phyloP scores from a whole-genome alignment of 2,113 vertebrate genomes.

The Silurus meridionalis region DNA sequence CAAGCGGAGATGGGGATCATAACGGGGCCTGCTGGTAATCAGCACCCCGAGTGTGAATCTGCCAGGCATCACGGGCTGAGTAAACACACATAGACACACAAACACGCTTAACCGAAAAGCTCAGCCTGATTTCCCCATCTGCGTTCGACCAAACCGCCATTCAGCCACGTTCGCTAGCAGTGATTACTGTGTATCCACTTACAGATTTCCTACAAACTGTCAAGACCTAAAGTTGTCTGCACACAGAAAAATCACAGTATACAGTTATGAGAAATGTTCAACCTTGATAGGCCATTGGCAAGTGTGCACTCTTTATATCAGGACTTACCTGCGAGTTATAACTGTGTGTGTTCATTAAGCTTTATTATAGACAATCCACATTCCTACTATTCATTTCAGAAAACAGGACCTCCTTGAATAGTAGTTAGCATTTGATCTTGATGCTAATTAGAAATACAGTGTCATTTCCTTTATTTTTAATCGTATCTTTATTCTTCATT shows the following conservation, averaged over 20 bases:
- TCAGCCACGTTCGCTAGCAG: conserved; percentile 3
- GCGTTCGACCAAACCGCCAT: background rate
- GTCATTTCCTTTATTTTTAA: background rate
- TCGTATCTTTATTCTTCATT: background rate
- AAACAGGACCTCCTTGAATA: background rate
- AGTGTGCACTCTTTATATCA: background rate
- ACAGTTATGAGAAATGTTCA: background rate
- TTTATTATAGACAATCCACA: background rate
- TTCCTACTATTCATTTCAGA: background rate
- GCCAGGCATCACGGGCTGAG: conserved; percentile 14
- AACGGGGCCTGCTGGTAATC: conserved; percentile 58
- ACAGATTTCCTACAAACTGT: background rate
- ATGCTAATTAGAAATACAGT: background rate
- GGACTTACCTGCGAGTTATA: background rate
- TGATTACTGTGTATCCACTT: conserved; percentile 8
- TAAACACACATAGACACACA: conserved; percentile 37
- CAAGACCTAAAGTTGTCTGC: background rate
- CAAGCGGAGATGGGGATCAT: conserved; percentile 57
- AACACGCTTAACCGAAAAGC: conserved; percentile 6
- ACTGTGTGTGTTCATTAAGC: background rate
- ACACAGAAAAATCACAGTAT: background rate
- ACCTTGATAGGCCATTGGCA: background rate
- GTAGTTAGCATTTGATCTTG: background rate
- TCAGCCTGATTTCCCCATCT: background rate
- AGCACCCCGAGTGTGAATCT: conserved; percentile 45